Conservation (phyloP, 2,888 invertebrate species). For the Margaritifera margaritifera region DNA sequence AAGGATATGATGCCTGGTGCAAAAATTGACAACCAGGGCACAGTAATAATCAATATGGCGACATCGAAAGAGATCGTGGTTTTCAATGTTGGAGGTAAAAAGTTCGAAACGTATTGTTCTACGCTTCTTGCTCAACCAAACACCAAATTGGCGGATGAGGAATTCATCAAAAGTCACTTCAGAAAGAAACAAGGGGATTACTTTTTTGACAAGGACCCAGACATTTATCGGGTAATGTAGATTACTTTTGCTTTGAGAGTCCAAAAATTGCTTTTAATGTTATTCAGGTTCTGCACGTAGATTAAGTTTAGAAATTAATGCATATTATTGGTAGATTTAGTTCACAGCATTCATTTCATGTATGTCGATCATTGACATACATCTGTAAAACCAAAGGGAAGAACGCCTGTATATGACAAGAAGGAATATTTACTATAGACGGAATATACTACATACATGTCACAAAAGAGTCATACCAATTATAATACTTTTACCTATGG, state of each 20-base stretch:
- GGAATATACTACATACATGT: too few relatives aligned
- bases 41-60: slow-evolving; percentile 35
- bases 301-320: too few relatives aligned
- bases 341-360: too few relatives aligned
- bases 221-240: slow-evolving; percentile 42
- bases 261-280: too few relatives aligned
- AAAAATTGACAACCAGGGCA: slow-evolving; percentile 30
- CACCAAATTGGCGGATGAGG: slow-evolving; percentile 42
- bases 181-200: slow-evolving; percentile 43
- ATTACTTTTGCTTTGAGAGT: background rate
- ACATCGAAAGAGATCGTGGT: slow-evolving; percentile 37
- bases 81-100: slow-evolving; percentile 59
- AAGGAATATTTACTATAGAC: too few relatives aligned
- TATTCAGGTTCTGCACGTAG: too few relatives aligned
- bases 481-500: too few relatives aligned
- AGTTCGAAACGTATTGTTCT: slow-evolving; percentile 57
- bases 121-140: slow-evolving; percentile 46
- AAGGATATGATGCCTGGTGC: slow-evolving; percentile 40
- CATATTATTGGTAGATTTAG: too few relatives aligned
- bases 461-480: too few relatives aligned
- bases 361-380: too few relatives aligned
- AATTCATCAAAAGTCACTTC: slow-evolving; percentile 38
- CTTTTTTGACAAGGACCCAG: slow-evolving; percentile 53
- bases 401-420: too few relatives aligned
- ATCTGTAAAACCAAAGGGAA: too few relatives aligned